Base-by-base conservation (phyloP, 1,140 invertebrate genomes). In the Drosophila paulistorum region DNA sequence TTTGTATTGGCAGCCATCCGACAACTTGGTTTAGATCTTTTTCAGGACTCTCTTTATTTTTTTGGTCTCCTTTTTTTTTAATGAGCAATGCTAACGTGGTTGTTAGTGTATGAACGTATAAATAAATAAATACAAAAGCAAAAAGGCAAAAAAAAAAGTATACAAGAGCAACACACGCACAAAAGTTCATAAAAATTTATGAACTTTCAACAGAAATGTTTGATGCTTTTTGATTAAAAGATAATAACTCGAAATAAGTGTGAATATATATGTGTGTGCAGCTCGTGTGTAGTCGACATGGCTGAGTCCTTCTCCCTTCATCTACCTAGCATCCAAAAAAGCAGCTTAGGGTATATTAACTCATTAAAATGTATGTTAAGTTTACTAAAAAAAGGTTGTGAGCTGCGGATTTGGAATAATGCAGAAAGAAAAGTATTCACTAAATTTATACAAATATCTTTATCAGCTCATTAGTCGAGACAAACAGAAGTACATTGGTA, bases 101-200 rank as follows among this genome's bases (percentile, higher is more conserved):
- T 64, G 60, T 23, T 41, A 35, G 60, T 35, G 48, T 41, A 65
- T 23, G 13, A 37, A 55, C 42, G 61, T 57, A 67, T 45, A 45
- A 65, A 64, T 39, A 77, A 54, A 82, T 81, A 70, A 78, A 86
- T 86, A 51, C 45, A 51, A 51, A 51, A 51, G 20, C 14, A 3
- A 48, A 17, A 17, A 3, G 30, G 30, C 30, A 51, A 77, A 77
- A 59, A 65, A 39, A 70, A 71, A 20, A 17, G 17, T 17, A 55
- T 17, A 17, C 51, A 37, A 5, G 10, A 17, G 33, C 55, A 58
- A 51, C 37, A 14, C 65, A 17, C 51, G 67, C 7, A 62, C 66
- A 76, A 80, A 81, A 79, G 78, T 86, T 86, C 79, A 87, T 87
- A 87, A 68, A 87, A 89, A 83, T 83, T 80, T 74, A 89, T 74